Percentiles rank a stretch among this genome's conserved stretches.
phyloP scores from a whole-genome alignment of 2,888 invertebrate species.

The Fragum fragum region DNA sequence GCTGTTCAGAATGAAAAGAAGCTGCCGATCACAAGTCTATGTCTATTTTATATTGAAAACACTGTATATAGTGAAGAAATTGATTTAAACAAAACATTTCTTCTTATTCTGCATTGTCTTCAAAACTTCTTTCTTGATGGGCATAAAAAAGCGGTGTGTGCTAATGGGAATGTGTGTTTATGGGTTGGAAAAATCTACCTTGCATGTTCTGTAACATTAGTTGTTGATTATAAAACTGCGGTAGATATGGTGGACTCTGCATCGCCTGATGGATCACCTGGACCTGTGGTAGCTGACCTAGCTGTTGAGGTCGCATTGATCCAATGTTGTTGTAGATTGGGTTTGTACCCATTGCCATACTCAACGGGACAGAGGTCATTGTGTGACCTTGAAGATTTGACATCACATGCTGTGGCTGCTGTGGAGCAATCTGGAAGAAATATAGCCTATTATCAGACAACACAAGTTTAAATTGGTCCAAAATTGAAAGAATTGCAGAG shows the following conservation, averaged over 20 bases:
- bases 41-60: not conserved
- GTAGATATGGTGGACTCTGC: conserved; percentile 78
- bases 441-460: no score
- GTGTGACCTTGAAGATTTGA: conserved; percentile 60
- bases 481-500: no score
- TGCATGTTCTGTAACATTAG: conserved; percentile 82
- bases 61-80: not conserved
- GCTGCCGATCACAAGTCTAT: no score
- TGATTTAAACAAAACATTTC: not conserved
- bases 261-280: conserved; percentile 82
- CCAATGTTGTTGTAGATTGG: conserved; percentile 50
- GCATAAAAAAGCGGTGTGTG: no score
- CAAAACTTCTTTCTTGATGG: not conserved
- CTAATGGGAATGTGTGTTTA: no score
- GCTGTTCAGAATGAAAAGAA: no score
- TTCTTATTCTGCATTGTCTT: not conserved
- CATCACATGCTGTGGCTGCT: conserved; percentile 62
- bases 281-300: conserved; percentile 77
- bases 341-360: conserved; percentile 74
- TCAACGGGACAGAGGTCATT: conserved; percentile 67
- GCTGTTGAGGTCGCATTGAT: conserved; percentile 58
- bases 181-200: conserved; percentile 67
- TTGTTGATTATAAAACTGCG: conserved; percentile 80
- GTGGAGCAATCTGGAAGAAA: conserved; percentile 58
- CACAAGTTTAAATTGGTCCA: no score